These are phyloP conservation scores for Thera britannica DNA, from an alignment of 2,888 invertebrate genomes.

Conservation along the genomic window DNA sequence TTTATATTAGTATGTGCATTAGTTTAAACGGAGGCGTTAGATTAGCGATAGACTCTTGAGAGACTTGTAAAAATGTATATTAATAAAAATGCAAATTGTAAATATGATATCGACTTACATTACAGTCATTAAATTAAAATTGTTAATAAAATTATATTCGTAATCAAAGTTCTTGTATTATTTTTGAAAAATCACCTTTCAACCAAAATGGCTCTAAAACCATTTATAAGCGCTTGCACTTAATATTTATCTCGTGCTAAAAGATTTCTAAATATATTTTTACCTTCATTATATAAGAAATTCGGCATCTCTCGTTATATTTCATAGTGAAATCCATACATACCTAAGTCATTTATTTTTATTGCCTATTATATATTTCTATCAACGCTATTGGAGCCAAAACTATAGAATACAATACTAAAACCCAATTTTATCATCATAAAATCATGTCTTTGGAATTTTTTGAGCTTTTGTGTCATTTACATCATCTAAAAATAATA, in stretches of 20 bases:
- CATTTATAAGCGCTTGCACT: not conserved
- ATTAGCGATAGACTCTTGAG: slow-evolving; percentile 51
- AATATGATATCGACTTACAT: slow-evolving; percentile 82
- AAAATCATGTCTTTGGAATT: not conserved
- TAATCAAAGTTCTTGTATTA: slow-evolving; percentile 76
- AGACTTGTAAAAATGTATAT: slow-evolving; percentile 83
- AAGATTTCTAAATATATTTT: not conserved
- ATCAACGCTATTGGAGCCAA: no score
- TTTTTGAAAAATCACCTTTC: slow-evolving; percentile 32
- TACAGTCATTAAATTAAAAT: slow-evolving; percentile 84
- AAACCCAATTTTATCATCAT: not conserved
- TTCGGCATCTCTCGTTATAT: not conserved
- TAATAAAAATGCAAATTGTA: slow-evolving; percentile 75
- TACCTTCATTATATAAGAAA: not conserved
- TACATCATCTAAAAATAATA: not conserved
- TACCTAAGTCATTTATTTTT: no score
- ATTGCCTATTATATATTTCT: no score
- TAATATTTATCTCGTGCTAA: not conserved
- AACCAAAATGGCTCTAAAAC: not conserved
- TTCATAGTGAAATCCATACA: no score
- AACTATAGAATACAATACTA: no score
- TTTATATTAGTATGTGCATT: slow-evolving; percentile 41
- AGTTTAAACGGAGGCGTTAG: slow-evolving; percentile 48
- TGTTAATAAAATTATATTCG: slow-evolving; percentile 85
- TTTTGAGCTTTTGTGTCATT: not conserved